These are phyloP conservation scores for Ahaetulla prasina DNA, from an alignment of 2,113 vertebrate genomes.

Conservation along the genomic window DNA sequence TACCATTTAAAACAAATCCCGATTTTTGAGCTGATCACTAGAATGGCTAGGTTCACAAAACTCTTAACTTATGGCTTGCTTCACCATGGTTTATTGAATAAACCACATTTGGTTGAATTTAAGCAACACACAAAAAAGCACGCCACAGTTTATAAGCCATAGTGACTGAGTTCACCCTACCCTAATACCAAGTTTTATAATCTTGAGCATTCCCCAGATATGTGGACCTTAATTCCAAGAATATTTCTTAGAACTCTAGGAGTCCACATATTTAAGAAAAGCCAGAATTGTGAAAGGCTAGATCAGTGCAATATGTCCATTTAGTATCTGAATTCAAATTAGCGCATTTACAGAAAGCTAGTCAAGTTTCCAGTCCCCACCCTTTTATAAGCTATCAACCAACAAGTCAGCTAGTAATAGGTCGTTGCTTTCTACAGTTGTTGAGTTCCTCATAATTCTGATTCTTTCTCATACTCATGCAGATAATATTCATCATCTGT, in stretches of 20 bases:
- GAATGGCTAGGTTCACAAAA: neutral
- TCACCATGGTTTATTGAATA: neutral
- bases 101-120: neutral
- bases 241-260: neutral
- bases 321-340: neutral
- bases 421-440: neutral
- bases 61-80: neutral
- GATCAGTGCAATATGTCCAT: neutral
- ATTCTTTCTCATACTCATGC: constrained; percentile 78
- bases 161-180: neutral
- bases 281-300: neutral
- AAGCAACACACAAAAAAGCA: neutral
- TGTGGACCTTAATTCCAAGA: neutral
- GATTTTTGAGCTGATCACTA: neutral
- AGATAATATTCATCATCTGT: constrained; percentile 94
- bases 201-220: neutral
- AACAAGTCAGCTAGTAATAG: rapidly evolving
- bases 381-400: constrained; percentile 2
- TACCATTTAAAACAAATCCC: neutral
- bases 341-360: neutral
- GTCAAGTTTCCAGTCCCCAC: neutral
- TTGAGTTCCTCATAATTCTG: constrained; percentile 66
- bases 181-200: neutral
- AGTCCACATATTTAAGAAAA: neutral
- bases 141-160: neutral